These are phyloP conservation scores for Myripristis jacobus DNA, from an alignment of 2,797 vertebrate species.

Conservation along the genomic window DNA sequence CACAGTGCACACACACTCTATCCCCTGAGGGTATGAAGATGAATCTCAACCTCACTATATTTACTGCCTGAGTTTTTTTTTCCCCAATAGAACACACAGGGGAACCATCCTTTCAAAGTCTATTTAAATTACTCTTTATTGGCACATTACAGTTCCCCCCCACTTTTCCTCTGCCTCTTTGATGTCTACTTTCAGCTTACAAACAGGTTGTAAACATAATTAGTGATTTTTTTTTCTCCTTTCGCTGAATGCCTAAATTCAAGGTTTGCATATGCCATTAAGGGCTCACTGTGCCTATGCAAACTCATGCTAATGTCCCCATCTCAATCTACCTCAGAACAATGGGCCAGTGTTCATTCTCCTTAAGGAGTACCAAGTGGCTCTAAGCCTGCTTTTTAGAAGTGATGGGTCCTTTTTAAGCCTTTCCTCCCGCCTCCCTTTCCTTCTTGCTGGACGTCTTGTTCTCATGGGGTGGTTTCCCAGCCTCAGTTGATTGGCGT, in stretches of 20 bases:
- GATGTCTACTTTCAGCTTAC: constrained; percentile 55
- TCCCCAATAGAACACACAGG: constrained; percentile 50
- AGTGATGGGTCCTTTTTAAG: constrained; percentile 63
- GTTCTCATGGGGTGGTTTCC: constrained; percentile 67
- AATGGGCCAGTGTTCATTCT: constrained; percentile 72
- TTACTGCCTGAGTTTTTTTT: constrained; percentile 42
- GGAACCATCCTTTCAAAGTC: constrained; percentile 45
- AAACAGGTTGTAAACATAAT: constrained; percentile 68
- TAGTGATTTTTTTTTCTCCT: constrained; percentile 20
- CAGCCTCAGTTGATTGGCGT: constrained; percentile 68
- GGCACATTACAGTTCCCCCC: constrained; percentile 16
- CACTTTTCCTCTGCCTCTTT: constrained; percentile 48
- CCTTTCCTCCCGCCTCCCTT: constrained; percentile 50
- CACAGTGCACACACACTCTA: constrained; percentile 34
- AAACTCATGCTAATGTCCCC: constrained; percentile 64
- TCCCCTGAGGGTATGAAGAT: constrained; percentile 42
- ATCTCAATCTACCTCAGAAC: constrained; percentile 53
- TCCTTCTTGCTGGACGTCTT: constrained; percentile 44
- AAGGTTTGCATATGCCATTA: constrained; percentile 33
- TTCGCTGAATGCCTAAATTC: constrained; percentile 34
- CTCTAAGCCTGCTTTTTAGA: constrained; percentile 64
- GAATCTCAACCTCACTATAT: constrained; percentile 43
- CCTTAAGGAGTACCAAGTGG: constrained; percentile 62
- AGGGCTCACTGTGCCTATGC: constrained; percentile 47
- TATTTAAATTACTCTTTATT: constrained; percentile 54